phyloP scores from a whole-genome alignment of 2,797 vertebrate species.

The Rhinophrynus dorsalis region DNA sequence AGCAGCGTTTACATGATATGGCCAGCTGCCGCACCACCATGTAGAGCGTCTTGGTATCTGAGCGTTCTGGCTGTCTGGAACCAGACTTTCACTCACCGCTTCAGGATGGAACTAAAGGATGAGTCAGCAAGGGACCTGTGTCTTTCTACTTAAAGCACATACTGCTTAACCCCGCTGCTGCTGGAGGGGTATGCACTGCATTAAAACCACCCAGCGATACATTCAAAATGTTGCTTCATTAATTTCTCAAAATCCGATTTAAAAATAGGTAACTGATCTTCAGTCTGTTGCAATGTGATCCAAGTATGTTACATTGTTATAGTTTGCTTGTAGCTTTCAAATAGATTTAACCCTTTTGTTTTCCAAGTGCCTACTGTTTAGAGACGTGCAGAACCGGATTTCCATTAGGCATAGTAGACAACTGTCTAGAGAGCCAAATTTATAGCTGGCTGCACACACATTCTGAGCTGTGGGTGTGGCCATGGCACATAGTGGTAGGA shows the following conservation, averaged over 20 bases:
- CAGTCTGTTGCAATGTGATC: background rate
- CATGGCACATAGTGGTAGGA: no score
- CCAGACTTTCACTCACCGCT: background rate
- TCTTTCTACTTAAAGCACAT: constrained; percentile 1
- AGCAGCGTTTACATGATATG: constrained; percentile 85
- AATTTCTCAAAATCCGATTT: no score
- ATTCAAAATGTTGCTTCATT: background rate
- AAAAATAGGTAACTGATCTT: background rate
- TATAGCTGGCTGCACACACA: no score
- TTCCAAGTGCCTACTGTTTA: background rate
- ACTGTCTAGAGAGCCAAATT: no score
- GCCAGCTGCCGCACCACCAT: constrained; percentile 64
- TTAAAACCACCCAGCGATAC: background rate
- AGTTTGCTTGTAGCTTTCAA: background rate
- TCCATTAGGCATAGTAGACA: no score
- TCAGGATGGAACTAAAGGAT: background rate
- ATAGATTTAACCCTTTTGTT: background rate
- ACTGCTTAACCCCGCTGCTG: constrained; percentile 1
- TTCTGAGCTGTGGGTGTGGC: no score
- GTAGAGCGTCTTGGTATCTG: constrained; percentile 42
- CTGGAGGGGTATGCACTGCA: background rate
- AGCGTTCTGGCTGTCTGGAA: background rate
- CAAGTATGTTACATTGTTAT: background rate
- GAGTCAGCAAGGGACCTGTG: background rate
- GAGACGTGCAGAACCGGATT: no score